phyloP scores from a whole-genome alignment of 2,113 vertebrate species.

The Alouatta palliata region DNA sequence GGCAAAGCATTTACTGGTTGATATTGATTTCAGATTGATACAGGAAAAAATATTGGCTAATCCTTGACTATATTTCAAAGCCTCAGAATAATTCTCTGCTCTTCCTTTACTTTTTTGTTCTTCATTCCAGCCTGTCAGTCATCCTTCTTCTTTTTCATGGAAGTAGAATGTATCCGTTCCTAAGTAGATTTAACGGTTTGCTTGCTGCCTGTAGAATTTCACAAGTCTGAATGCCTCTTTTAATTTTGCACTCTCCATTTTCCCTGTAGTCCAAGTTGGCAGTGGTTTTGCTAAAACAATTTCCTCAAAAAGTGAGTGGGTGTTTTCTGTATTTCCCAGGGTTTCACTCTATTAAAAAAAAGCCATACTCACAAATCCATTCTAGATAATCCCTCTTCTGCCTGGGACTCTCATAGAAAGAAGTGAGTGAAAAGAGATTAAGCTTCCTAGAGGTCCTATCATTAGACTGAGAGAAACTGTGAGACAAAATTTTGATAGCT shows the following conservation, averaged over 20 bases:
- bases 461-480: not conserved
- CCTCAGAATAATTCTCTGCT: not conserved
- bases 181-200: not conserved
- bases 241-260: not conserved
- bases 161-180: not conserved
- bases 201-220: not conserved
- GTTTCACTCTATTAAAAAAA: not conserved
- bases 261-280: not conserved
- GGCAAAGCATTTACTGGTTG: not conserved
- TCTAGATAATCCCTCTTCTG: not conserved
- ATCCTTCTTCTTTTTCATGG: not conserved
- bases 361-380: not conserved
- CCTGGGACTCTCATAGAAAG: not conserved
- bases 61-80: not conserved
- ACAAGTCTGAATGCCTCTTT: not conserved
- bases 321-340: not conserved
- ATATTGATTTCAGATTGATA: not conserved
- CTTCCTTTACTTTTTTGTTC: not conserved
- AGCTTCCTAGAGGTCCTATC: not conserved
- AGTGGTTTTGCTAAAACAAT: not conserved
- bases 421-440: not conserved
- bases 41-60: too few relatives aligned
- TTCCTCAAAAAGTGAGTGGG: not conserved
- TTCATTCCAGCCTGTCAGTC: not conserved
- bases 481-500: not conserved